Evolutionary conservation across 2,888 invertebrate genomes (phyloP).

Genomic region (Agrotis ipsilon): DNA sequence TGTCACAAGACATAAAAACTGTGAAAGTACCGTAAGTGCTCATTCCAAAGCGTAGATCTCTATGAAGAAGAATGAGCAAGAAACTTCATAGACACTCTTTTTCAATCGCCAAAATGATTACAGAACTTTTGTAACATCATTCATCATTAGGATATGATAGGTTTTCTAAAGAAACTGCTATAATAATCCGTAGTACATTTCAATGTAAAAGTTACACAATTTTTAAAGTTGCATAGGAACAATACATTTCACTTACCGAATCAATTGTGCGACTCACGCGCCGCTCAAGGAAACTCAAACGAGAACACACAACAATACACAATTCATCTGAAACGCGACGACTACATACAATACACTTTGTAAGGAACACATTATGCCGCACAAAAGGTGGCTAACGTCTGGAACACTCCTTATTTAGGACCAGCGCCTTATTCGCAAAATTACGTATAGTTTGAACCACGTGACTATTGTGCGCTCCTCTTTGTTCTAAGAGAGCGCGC

Average conservation of each 20-base stretch:
- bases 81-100: too few species aligned
- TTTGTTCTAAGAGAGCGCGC: constrained; percentile 38
- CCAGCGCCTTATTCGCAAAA: constrained; percentile 26
- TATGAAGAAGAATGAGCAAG: too few species aligned
- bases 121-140: too few species aligned
- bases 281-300: constrained; percentile 1
- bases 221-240: background rate
- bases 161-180: background rate
- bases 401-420: constrained; percentile 34
- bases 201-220: background rate
- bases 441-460: constrained; percentile 48
- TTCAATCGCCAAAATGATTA: too few species aligned
- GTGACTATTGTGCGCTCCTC: constrained; percentile 34
- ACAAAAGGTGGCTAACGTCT: constrained; percentile 62
- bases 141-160: too few species aligned
- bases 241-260: constrained; percentile 8
- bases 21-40: too few species aligned
- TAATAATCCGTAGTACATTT: too few species aligned
- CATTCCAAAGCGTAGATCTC: too few species aligned
- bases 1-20: too few species aligned
- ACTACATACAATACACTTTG: constrained; percentile 48
- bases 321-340: constrained; percentile 19
- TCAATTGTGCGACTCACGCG: constrained; percentile 6
- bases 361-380: constrained; percentile 56
- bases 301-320: constrained; percentile 31